Base-by-base conservation (phyloP, 2,797 vertebrate genomes). In the Agapornis canus region DNA sequence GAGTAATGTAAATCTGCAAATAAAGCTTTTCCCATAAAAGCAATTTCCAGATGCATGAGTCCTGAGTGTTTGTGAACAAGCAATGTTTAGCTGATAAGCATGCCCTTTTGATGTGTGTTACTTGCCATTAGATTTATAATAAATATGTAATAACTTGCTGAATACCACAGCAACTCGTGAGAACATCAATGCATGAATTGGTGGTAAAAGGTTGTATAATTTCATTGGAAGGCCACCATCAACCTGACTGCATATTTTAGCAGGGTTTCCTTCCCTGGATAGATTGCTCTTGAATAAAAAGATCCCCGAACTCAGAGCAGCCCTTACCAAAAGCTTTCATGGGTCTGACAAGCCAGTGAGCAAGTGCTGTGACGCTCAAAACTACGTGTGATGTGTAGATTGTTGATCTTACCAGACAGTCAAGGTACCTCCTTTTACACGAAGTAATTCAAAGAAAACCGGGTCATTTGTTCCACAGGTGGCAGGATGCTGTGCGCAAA, bases 381-480 rank as follows among this genome's bases (percentile, higher is more conserved):
- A 76, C 48, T 64, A 43, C 0, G 1, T 18, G 22, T 79, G 73
- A 90, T 29, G 3, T 22, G 20, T 65, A 69, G 12, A 52, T 43
- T 70, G 76, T 39, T 81, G 39, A 73, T 82, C 86, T 89, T 66
- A 92, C 23, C 43, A 68, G 27, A 45, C 31, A 54, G 45, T 19
- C 45, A 84, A 95, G 32, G 42, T 93, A 69, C 17, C 12, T 66
- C 60, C 48, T 87, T 63, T 76, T 73, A 79, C 0, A 0, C 52
- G 11, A 89, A 76, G 20, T 32, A 69, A 84, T 94, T 89, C 51
- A 92, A 91, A 87, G 78, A 87, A 93, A 92, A 72, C 22, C 64
- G 42, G 63, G 51, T 86, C 12, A 79, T 70, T 90, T 86, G 37
- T 84, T 92, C 82, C 60, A 70, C 1, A 3, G 51, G 57, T 79